Conservation (phyloP, 1,140 invertebrate species). For the Meloidogyne floridensis region DNA sequence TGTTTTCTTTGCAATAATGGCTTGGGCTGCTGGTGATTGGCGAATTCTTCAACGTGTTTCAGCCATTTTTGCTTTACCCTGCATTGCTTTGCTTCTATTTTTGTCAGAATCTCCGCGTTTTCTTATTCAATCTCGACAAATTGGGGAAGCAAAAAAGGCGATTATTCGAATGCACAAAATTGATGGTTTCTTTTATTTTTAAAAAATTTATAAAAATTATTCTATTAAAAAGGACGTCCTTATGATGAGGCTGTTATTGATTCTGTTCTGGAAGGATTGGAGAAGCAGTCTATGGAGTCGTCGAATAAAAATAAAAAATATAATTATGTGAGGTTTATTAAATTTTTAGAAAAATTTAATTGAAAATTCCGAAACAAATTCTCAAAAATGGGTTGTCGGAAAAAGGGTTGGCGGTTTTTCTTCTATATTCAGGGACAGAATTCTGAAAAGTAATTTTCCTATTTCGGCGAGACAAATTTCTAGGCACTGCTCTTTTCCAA, state of each 20-base stretch:
- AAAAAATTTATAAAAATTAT: neutral
- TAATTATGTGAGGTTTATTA: slow-evolving; percentile 36
- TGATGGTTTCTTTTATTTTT: slow-evolving; percentile 18
- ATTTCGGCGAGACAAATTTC: no score
- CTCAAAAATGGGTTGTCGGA: no score
- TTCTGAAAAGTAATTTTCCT: no score
- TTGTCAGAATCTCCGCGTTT: slow-evolving; percentile 57
- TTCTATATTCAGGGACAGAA: no score
- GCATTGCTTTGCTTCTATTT: slow-evolving; percentile 43
- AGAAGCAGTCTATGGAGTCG: slow-evolving; percentile 30
- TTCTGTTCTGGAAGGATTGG: slow-evolving; percentile 45
- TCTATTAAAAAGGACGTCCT: slow-evolving; percentile 32
- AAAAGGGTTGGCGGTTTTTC: no score
- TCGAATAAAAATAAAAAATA: slow-evolving; percentile 50
- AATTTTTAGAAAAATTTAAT: slow-evolving; percentile 13
- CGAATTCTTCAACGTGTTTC: slow-evolving; percentile 38
- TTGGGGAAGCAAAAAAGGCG: slow-evolving; percentile 54
- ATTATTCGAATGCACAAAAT: slow-evolving; percentile 33
- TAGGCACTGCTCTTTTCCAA: no score
- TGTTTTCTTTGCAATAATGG: slow-evolving; percentile 47
- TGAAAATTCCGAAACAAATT: neutral
- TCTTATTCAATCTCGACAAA: slow-evolving; percentile 53
- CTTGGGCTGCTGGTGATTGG: slow-evolving; percentile 48
- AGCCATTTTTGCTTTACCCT: slow-evolving; percentile 44
- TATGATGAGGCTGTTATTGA: slow-evolving; percentile 49